Evolutionary conservation across 1,140 invertebrate species (phyloP), one percentile per base, ranked within the genome.

Genomic region (Trichomalopsis sarcophagae): DNA sequence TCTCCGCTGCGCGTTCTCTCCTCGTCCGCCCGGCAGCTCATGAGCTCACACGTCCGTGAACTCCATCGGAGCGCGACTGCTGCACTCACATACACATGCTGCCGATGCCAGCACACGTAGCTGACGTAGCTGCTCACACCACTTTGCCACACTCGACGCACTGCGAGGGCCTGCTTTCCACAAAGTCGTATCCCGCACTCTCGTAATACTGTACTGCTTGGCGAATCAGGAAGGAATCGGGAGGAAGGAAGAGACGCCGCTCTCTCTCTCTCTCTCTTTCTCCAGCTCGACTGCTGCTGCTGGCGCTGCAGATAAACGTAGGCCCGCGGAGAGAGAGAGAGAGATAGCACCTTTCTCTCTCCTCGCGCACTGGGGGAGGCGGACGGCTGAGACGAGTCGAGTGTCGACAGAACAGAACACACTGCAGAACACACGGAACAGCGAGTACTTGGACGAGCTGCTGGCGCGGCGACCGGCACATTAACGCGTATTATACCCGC

Each of bases 391-490:
- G 33, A 36, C 33, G 33, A 36, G 33, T 36, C 33, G 27, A 27
- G 1, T 27, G 27, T 36, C 33, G 33, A 36, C 3, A 3, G 3
- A 33, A 33, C 33, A 33, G 33, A 36, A 36, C 33, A 36, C 33
- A 36, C 33, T 36, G 33, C 33, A 36, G 3, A 36, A 36, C 33
- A 36, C 33, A 36, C 33, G 33, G 33, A 36, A 36, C 33, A 5
- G 33, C 33, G 33, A 36, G 33, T 36, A 36, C 33, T 36, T 36
- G 33, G 84, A 89, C 87, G 69, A 87, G 85, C 84, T 17, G 55
- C 21, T 17, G 55, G 14, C 17, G 55, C 55, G 55, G 88, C 91
- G 88, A 92, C 91, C 92, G 91, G 92, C 91, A 90, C 91, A 90
- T 91, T 91, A 89, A 91, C 90, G 89, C 90, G 89, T 91, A 87